Percentiles rank a stretch among this genome's conserved stretches.
Conservation (phyloP, 2,113 vertebrate genomes). For the Podiceps cristatus region DNA sequence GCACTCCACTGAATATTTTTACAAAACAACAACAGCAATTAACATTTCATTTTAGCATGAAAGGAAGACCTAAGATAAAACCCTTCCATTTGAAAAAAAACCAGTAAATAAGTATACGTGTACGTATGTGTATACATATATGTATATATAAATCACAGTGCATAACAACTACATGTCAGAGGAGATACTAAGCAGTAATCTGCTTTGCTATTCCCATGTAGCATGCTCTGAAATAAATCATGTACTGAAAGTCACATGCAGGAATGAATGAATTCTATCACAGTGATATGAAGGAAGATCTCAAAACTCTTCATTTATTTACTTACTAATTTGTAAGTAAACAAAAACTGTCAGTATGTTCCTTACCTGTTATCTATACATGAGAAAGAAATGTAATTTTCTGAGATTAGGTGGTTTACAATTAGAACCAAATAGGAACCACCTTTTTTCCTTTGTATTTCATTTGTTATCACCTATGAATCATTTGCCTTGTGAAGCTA, state of each 20-base stretch:
- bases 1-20: neutral
- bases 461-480: neutral
- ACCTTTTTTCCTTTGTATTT: neutral
- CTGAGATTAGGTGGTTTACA: neutral
- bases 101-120: neutral
- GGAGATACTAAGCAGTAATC: neutral
- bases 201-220: neutral
- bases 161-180: neutral
- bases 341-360: neutral
- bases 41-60: neutral
- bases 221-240: neutral
- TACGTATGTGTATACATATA: neutral
- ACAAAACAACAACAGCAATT: neutral
- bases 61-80: neutral
- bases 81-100: neutral
- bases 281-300: neutral
- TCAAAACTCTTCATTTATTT: neutral
- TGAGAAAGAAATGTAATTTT: neutral
- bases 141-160: neutral
- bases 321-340: neutral
- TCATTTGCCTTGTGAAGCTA: neutral
- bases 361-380: neutral
- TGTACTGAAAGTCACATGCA: neutral
- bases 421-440: neutral
- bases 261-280: neutral